Evolutionary conservation across 1,140 invertebrate species (phyloP).

Genomic region (Calephelis virginiensis): DNA sequence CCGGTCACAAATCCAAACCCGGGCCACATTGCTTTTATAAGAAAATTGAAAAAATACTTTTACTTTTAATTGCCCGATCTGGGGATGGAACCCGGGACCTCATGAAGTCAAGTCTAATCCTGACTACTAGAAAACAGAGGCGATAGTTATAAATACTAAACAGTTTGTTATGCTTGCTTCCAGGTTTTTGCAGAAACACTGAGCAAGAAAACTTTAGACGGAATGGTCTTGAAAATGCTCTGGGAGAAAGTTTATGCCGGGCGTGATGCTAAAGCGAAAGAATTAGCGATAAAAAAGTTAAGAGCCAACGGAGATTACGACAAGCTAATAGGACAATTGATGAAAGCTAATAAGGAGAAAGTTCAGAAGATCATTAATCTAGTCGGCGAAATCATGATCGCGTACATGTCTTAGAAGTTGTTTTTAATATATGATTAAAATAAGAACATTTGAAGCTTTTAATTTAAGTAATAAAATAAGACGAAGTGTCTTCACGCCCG

Average conservation of each 20-base stretch:
- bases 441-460: no score
- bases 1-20: no score
- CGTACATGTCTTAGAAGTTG: constrained; percentile 42
- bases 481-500: no score
- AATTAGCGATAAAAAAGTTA: constrained; percentile 46
- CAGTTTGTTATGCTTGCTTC: background rate
- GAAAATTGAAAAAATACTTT: no score
- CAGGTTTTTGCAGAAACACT: constrained; percentile 37
- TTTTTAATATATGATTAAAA: background rate
- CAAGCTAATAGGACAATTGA: constrained; percentile 42
- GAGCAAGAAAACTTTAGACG: constrained; percentile 53
- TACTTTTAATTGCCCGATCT: no score
- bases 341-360: constrained; percentile 51
- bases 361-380: constrained; percentile 46
- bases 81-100: no score
- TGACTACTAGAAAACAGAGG: no score
- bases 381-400: constrained; percentile 52
- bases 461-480: no score
- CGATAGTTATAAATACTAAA: no score
- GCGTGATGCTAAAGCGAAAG: constrained; percentile 45
- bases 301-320: constrained; percentile 45
- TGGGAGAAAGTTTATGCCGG: constrained; percentile 57
- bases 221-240: constrained; percentile 56
- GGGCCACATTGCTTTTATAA: no score
- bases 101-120: no score